phyloP scores from a whole-genome alignment of 2,113 vertebrate species.

The Oostethus manadensis region DNA sequence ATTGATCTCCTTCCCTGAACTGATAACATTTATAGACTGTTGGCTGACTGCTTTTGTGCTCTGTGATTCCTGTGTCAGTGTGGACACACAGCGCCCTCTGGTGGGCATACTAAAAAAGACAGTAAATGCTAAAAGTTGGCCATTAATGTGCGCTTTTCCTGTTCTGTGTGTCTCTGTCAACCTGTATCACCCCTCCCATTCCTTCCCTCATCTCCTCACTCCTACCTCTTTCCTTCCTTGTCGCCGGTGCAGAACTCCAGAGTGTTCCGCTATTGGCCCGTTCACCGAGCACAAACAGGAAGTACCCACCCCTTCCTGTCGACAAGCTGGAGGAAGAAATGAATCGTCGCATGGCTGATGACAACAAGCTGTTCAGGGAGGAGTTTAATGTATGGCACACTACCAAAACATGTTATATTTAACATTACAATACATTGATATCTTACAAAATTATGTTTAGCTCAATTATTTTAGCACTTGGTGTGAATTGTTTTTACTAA shows the following conservation, averaged over 20 bases:
- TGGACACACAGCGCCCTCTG: conserved; percentile 47
- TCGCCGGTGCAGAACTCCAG: conserved; percentile 80
- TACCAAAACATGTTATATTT: not conserved
- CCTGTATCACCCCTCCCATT: conserved; percentile 32
- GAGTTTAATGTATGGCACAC: conserved; percentile 85
- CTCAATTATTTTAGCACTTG: too few relatives aligned
- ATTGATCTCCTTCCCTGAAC: conserved; percentile 32
- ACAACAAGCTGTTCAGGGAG: conserved; percentile 97
- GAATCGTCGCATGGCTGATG: conserved; percentile 95
- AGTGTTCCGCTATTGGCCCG: conserved; percentile 93
- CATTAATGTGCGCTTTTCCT: conserved; percentile 10
- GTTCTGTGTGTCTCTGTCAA: conserved; percentile 32
- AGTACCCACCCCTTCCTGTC: conserved; percentile 91
- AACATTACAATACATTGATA: too few relatives aligned
- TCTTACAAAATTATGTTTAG: too few relatives aligned
- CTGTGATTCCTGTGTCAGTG: conserved; percentile 52
- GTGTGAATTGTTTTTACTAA: too few relatives aligned
- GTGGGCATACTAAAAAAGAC: conserved; percentile 30
- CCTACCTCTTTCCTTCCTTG: conserved; percentile 37
- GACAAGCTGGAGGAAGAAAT: conserved; percentile 98
- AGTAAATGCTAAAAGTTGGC: conserved; percentile 7
- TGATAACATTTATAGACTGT: conserved; percentile 39
- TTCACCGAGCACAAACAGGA: conserved; percentile 96
- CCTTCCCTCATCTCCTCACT: conserved; percentile 25
- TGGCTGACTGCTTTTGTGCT: conserved; percentile 46